A percentile compares a stretch with the other conserved stretches of the same genome.
Conservation (phyloP, 2,113 vertebrate genomes). For the Alosa alosa region DNA sequence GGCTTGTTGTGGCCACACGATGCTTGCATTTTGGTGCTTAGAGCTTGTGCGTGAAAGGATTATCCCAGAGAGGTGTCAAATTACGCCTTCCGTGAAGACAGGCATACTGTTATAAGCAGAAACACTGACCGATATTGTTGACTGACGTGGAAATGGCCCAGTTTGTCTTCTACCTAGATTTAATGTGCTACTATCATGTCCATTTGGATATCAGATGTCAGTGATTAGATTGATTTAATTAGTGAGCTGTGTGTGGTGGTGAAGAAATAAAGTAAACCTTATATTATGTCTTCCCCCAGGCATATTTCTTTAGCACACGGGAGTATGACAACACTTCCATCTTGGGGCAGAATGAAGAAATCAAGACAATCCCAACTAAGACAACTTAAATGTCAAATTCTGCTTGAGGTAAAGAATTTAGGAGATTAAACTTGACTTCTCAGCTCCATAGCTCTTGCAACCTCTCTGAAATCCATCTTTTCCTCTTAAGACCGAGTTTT, state of each 20-base stretch:
- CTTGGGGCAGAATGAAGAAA: neutral
- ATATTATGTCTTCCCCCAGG: conserved; percentile 60
- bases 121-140: conserved; percentile 54
- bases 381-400: neutral
- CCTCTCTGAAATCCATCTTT: no score
- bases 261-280: conserved; percentile 34
- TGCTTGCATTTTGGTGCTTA: conserved; percentile 15
- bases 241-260: conserved; percentile 39
- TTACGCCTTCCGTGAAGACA: conserved; percentile 38
- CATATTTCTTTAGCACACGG: conserved; percentile 86
- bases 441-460: neutral
- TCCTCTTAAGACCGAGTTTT: neutral
- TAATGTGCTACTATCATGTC: conserved; percentile 42
- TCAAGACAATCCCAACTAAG: neutral
- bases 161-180: conserved; percentile 41
- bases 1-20: neutral
- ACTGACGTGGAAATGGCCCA: conserved; percentile 47
- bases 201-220: conserved; percentile 53
- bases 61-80: conserved; percentile 50
- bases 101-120: conserved; percentile 44
- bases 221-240: conserved; percentile 56
- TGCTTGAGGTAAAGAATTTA: neutral
- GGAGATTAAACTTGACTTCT: no score
- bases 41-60: conserved; percentile 49
- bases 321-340: conserved; percentile 50